A percentile compares a stretch with the other conserved stretches of the same genome.
These are phyloP conservation scores for Drosophila yooni DNA, from an alignment of 2,888 invertebrate species.

Conservation along the genomic window DNA sequence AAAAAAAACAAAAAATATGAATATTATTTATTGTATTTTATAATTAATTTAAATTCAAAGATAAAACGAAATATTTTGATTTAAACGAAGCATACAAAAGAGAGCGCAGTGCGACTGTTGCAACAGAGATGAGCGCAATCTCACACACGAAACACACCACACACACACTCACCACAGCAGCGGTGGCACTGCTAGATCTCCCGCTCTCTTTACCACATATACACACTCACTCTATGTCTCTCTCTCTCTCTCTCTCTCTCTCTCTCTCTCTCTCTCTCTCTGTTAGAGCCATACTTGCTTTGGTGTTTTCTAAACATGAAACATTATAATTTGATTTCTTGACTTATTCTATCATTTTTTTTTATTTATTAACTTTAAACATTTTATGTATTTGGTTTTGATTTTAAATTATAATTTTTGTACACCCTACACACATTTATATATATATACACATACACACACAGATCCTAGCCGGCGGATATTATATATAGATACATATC, in stretches of 20 bases:
- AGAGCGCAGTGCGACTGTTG: conserved; percentile 34
- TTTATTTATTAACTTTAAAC: conserved; percentile 6
- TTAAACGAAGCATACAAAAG: conserved; percentile 45
- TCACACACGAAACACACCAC: conserved; percentile 11
- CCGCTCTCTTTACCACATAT: conserved; percentile 1
- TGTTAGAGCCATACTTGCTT: conserved; percentile 9
- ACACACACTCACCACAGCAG: conserved; percentile 12
- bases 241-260: conserved; percentile 1
- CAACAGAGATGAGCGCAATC: conserved; percentile 35
- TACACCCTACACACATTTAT: conserved; percentile 15
- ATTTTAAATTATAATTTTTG: conserved; percentile 29
- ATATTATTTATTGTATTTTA: conserved; percentile 76
- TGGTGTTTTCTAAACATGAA: conserved; percentile 13
- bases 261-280: conserved; percentile 12
- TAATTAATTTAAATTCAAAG: conserved; percentile 67
- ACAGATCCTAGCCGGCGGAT: conserved; percentile 14
- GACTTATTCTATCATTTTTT: conserved; percentile 6
- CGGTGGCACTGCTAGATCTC: conserved; percentile 11
- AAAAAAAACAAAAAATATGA: conserved; percentile 37
- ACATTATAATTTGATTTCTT: conserved; percentile 30
- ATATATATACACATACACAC: conserved; percentile 2
- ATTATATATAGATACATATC: conserved; percentile 36
- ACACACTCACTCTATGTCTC: not conserved
- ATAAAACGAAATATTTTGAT: conserved; percentile 37
- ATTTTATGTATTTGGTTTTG: conserved; percentile 28